Conservation (phyloP, 1,140 invertebrate species). For the Drosophila athabasca region DNA sequence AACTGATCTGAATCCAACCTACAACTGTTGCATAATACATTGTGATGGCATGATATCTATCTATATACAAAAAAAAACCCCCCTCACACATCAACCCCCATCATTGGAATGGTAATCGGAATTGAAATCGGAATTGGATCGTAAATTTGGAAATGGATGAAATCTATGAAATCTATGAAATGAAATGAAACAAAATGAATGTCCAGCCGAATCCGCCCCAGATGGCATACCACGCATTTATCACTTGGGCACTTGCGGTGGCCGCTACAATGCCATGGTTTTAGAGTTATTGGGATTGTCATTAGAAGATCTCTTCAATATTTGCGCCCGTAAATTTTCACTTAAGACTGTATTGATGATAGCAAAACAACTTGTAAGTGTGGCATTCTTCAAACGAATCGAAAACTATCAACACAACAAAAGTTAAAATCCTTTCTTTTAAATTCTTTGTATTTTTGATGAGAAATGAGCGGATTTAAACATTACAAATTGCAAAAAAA, state of each 20-base stretch:
- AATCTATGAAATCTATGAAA: too few relatives aligned
- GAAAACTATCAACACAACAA: conserved; percentile 18
- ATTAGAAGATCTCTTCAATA: conserved; percentile 91
- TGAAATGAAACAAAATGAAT: conserved; percentile 22
- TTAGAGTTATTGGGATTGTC: conserved; percentile 92
- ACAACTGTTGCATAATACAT: conserved; percentile 59
- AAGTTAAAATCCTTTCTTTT: conserved; percentile 23
- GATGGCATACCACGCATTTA: conserved; percentile 92
- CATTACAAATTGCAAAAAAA: too few relatives aligned
- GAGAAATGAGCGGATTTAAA: conserved; percentile 17
- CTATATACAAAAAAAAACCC: conserved; percentile 5
- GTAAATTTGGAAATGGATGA: conserved; percentile 33
- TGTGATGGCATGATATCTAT: conserved; percentile 58
- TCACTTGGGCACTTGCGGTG: conserved; percentile 93
- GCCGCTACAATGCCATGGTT: conserved; percentile 91
- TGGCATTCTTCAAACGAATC: conserved; percentile 29
- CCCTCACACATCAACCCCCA: conserved; percentile 34
- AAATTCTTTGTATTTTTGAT: conserved; percentile 21
- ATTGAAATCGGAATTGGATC: conserved; percentile 30
- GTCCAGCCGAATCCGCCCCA: conserved; percentile 84
- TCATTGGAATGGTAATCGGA: conserved; percentile 26
- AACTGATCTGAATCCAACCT: conserved; percentile 38
- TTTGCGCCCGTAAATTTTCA: conserved; percentile 91
- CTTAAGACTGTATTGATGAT: conserved; percentile 92
- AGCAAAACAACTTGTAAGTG: conserved; percentile 87